Evolutionary conservation across 2,797 vertebrate species (phyloP), one percentile per base, ranked within the genome.

Genomic region (Sebastiscus albofasciatus): DNA sequence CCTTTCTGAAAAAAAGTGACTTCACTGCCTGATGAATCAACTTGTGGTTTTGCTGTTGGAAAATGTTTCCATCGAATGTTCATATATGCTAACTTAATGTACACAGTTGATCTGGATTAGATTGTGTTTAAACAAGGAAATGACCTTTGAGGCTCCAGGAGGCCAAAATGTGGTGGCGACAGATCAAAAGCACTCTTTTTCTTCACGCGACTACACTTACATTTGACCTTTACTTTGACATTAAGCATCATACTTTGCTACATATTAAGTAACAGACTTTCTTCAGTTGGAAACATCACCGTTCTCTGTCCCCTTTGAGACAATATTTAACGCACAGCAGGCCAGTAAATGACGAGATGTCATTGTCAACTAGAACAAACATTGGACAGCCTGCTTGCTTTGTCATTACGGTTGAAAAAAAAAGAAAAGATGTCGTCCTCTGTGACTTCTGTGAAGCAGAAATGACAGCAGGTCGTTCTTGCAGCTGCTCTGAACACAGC

Each of bases 391-490:
- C 55, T 9, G 33, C 62, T 68, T 73, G 61, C 42, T 81, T 60
- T 74, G 55, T 61, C 58, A 61, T 36, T 24, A 1, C 1, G 58
- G 66, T 34, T 68, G 46, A 68, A 75, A 74, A 67, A 66, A 59
- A 20, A 59, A 60, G 14, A 11, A 46, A 18, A 18, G 60, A 10
- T 36, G 4, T 33, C 12, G 34, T 79, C 79, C 61, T 76, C 14
- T 81, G 55, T 80, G 68, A 78, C 74, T 81, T 85, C 52, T 20
- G 71, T 22, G 26, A 80, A 62, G 54, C 74, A 80, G 27, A 68
- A 78, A 54, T 75, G 87, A 91, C 87, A 86, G 83, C 76, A 69
- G 79, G 83, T 88, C 59, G 0, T 71, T 81, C 64, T 31, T 68
- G 72, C 84, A 82, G 87, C 82, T 84, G 82, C 83, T 79, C 68